A percentile compares a stretch with the other conserved stretches of the same genome.
phyloP scores from a whole-genome alignment of 2,888 invertebrate genomes.

The Diachrysia chrysitis region DNA sequence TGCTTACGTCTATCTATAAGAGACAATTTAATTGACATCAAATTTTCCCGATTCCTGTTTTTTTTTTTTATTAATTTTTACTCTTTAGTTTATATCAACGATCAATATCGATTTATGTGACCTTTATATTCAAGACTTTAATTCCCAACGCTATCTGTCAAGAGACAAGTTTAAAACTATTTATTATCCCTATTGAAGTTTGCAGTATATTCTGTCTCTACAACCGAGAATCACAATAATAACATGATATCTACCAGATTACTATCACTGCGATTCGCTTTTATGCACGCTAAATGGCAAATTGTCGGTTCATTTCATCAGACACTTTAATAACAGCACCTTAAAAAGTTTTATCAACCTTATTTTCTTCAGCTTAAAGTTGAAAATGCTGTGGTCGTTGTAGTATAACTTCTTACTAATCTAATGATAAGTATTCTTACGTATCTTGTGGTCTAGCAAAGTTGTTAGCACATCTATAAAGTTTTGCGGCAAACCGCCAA shows the following conservation, averaged over 20 bases:
- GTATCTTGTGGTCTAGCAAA: constrained; percentile 67
- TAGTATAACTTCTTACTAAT: constrained; percentile 42
- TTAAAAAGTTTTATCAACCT: constrained; percentile 54
- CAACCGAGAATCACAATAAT: constrained; percentile 74
- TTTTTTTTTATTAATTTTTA: no score
- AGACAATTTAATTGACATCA: no score
- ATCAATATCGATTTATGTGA: background rate
- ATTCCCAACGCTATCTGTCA: constrained; percentile 30
- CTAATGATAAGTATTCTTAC: constrained; percentile 52
- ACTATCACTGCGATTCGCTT: constrained; percentile 80
- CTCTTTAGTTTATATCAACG: background rate
- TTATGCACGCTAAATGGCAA: constrained; percentile 85
- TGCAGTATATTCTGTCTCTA: constrained; percentile 68
- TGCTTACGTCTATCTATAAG: no score
- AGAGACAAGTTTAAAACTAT: background rate
- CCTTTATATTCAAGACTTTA: background rate
- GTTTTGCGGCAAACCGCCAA: constrained; percentile 65
- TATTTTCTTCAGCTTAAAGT: constrained; percentile 61
- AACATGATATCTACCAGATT: constrained; percentile 82
- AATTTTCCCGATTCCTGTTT: no score
- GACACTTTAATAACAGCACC: constrained; percentile 69
- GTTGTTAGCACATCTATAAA: constrained; percentile 58
- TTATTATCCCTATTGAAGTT: background rate
- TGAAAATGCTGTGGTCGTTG: constrained; percentile 48
- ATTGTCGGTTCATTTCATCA: constrained; percentile 79